Evolutionary conservation across 2,113 vertebrate species (phyloP).

Genomic region (Apteryx owenii): DNA sequence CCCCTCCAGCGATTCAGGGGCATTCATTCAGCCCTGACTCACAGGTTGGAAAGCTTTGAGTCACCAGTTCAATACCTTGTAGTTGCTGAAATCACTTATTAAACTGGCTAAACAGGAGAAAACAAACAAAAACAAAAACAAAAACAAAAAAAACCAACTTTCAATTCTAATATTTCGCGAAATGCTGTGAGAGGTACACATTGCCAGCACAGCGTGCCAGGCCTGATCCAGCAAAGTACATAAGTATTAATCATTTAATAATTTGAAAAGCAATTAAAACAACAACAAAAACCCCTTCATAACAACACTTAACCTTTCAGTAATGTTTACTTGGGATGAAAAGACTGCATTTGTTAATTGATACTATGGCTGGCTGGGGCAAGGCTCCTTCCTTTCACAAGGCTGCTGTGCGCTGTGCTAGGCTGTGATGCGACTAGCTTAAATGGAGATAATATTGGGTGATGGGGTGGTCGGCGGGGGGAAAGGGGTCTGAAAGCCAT

Average conservation of each 20-base stretch:
- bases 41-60: constrained; percentile 38
- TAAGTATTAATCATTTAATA: constrained; percentile 61
- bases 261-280: constrained; percentile 57
- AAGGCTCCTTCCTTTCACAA: constrained; percentile 6
- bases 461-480: background rate
- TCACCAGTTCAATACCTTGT: background rate
- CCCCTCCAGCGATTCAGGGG: constrained; percentile 21
- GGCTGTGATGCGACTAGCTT: background rate
- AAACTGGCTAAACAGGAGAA: constrained; percentile 7
- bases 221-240: constrained; percentile 11
- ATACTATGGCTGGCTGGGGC: background rate
- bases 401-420: background rate
- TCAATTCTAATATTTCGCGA: constrained; percentile 12
- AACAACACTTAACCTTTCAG: constrained; percentile 53
- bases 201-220: constrained; percentile 29
- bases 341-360: constrained; percentile 45
- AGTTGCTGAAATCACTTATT: constrained; percentile 32
- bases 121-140: background rate
- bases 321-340: constrained; percentile 1
- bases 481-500: background rate
- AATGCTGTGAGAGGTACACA: background rate
- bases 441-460: background rate
- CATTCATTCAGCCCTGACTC: constrained; percentile 15
- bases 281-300: background rate
- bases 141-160: background rate